A percentile compares a stretch with the other conserved stretches of the same genome.
Conservation (phyloP, 2,888 invertebrate species). For the Caradrina kadenii region DNA sequence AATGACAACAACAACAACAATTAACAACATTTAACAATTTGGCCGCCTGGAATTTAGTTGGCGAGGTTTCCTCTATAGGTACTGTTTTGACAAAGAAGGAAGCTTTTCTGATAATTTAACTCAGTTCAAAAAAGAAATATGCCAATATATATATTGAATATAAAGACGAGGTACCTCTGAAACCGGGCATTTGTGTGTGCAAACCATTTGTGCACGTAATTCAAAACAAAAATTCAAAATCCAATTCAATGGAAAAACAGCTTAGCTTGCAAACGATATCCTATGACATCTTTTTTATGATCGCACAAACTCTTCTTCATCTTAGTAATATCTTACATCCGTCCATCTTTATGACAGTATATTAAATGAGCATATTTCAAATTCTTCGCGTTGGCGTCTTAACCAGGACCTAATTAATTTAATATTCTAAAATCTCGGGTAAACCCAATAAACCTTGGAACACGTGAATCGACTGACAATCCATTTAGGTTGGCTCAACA, state of each 20-base stretch:
- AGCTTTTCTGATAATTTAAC: too few species aligned
- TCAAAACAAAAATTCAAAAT: too few species aligned
- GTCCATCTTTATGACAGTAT: not conserved
- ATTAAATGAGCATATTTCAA: constrained; percentile 8
- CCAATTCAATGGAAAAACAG: not conserved
- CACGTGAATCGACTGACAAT: constrained; percentile 14
- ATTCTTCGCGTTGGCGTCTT: constrained; percentile 23
- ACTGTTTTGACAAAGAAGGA: not conserved
- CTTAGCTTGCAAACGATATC: not conserved
- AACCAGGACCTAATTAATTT: constrained; percentile 16
- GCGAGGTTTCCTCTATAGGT: not conserved
- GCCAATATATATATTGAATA: too few species aligned
- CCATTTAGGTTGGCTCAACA: constrained; percentile 17
- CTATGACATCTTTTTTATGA: not conserved
- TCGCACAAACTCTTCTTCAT: not conserved
- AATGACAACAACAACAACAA: too few species aligned
- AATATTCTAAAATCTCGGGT: constrained; percentile 18
- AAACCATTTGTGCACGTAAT: too few species aligned
- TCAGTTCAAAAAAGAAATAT: too few species aligned
- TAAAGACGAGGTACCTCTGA: too few species aligned
- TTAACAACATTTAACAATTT: too few species aligned
- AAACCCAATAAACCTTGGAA: constrained; percentile 33
- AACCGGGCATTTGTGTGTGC: too few species aligned
- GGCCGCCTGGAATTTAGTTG: too few species aligned
- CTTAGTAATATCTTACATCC: not conserved